phyloP scores from a whole-genome alignment of 2,888 invertebrate genomes.

The Oligia strigilis region DNA sequence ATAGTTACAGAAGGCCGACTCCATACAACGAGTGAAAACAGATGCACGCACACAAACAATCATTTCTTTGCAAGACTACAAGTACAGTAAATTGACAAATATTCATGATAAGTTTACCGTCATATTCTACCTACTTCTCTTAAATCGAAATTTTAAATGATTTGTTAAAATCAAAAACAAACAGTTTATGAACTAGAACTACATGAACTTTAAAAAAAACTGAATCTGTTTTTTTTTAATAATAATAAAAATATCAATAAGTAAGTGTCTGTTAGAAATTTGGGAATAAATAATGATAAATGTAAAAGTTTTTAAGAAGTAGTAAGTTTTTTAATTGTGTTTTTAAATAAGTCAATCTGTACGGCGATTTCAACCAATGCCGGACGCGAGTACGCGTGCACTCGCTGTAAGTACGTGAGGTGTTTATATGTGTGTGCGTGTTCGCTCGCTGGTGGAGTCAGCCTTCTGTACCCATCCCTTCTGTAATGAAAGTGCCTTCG shows the following conservation, averaged over 20 bases:
- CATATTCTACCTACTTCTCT: too few species aligned
- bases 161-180: not conserved
- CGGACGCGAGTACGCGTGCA: not conserved
- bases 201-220: not conserved
- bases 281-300: not conserved
- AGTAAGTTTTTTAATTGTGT: not conserved
- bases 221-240: too few species aligned
- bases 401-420: not conserved
- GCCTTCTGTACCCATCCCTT: conserved; percentile 14
- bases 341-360: not conserved
- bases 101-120: too few species aligned
- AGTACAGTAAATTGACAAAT: not conserved
- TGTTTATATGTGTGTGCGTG: not conserved
- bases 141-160: not conserved
- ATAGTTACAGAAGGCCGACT: conserved; percentile 12
- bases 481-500: conserved; percentile 40
- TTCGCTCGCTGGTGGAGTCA: not conserved
- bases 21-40: not conserved
- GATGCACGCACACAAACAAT: not conserved
- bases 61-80: not conserved
- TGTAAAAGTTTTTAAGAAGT: not conserved
- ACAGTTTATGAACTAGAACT: too few species aligned
- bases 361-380: too few species aligned
- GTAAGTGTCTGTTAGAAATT: not conserved
- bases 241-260: not conserved